phyloP scores from a whole-genome alignment of 2,113 vertebrate genomes.

The Regulus satrapa region DNA sequence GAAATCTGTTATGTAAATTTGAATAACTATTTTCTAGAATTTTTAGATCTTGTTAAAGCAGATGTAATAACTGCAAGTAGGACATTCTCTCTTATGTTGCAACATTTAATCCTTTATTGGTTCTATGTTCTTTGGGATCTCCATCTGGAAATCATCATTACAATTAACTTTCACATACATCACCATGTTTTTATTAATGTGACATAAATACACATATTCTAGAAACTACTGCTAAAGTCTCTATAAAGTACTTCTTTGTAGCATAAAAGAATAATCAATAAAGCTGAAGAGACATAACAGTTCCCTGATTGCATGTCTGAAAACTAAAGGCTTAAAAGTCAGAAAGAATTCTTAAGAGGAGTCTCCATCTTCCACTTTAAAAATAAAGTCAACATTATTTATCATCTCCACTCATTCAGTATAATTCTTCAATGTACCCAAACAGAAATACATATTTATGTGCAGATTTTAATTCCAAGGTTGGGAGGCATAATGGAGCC shows the following conservation, averaged over 20 bases:
- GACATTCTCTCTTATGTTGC: not conserved
- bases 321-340: not conserved
- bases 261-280: conserved; percentile 18
- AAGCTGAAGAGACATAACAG: not conserved
- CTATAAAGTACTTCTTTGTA: conserved; percentile 29
- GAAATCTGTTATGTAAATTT: not conserved
- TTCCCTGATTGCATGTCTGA: not conserved
- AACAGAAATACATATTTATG: conserved; percentile 23
- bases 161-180: not conserved
- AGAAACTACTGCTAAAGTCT: not conserved
- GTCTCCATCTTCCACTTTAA: not conserved
- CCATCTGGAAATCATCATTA: not conserved
- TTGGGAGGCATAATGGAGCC: not conserved
- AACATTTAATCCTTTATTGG: not conserved
- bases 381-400: not conserved
- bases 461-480: conserved; percentile 26
- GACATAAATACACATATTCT: not conserved
- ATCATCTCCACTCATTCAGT: not conserved
- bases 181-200: not conserved
- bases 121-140: not conserved
- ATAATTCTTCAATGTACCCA: not conserved
- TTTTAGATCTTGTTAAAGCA: not conserved
- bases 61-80: not conserved
- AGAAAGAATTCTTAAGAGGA: not conserved
- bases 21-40: not conserved